Evolutionary conservation across 1,140 invertebrate species (phyloP).

Genomic region (Zaprionus gabonicus): DNA sequence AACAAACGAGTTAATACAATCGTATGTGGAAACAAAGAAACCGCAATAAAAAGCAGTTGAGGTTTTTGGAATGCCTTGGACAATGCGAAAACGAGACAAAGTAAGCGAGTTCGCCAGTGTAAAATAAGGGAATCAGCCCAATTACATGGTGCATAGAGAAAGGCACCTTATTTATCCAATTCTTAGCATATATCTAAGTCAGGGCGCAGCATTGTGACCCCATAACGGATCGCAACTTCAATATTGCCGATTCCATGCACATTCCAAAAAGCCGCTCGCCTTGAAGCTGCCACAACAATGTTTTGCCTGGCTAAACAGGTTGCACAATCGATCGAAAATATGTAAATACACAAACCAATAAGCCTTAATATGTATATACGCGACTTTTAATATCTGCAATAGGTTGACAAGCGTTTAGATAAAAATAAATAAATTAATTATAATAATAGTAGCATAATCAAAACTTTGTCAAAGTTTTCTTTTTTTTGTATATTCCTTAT

Average conservation of each 20-base stretch:
- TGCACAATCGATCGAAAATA: conserved; percentile 4
- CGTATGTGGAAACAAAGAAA: conserved; percentile 28
- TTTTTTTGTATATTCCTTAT: background rate
- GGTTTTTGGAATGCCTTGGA: conserved; percentile 7
- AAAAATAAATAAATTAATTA: background rate
- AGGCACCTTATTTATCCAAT: background rate
- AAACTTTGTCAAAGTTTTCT: background rate
- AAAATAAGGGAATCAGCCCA: conserved; percentile 31
- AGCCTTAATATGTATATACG: background rate
- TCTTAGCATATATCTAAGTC: background rate
- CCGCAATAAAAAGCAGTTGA: conserved; percentile 35
- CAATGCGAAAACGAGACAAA: background rate
- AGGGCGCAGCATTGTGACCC: background rate
- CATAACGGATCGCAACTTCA: background rate
- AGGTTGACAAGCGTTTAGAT: background rate
- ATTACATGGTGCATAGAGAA: background rate
- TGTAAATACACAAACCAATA: background rate
- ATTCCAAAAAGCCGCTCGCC: conserved; percentile 18
- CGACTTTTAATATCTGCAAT: background rate
- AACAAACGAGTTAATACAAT: background rate
- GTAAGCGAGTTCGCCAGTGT: background rate
- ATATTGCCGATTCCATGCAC: background rate
- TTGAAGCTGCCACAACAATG: conserved; percentile 2
- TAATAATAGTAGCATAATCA: background rate
- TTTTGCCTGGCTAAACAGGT: conserved; percentile 20